Evolutionary conservation across 2,113 vertebrate species (phyloP).

Genomic region (Nanorana parkeri): DNA sequence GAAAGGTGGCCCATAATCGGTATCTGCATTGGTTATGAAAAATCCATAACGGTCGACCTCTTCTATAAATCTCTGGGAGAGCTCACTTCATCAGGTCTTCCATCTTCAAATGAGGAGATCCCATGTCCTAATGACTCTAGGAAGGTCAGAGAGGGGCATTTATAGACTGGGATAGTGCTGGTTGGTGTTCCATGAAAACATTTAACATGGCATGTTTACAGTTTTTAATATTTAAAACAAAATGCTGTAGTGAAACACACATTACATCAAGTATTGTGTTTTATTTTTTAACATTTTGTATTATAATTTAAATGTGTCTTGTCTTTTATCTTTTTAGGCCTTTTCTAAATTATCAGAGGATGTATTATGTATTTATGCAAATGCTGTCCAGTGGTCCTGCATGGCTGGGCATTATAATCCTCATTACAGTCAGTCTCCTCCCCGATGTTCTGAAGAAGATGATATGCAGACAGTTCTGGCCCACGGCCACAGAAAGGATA

Average conservation of each 20-base stretch:
- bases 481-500: constrained; percentile 89
- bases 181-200: not conserved
- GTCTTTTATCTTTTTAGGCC: constrained; percentile 76
- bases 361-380: constrained; percentile 98
- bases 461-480: constrained; percentile 89
- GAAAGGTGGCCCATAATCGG: too few relatives aligned
- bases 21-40: too few relatives aligned
- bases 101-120: too few relatives aligned
- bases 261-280: not conserved
- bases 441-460: constrained; percentile 95
- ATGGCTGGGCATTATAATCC: constrained; percentile 91
- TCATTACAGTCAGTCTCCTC: constrained; percentile 89
- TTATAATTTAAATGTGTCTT: not conserved
- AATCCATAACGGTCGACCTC: too few relatives aligned
- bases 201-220: not conserved
- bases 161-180: not conserved
- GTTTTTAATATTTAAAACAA: not conserved
- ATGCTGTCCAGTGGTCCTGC: constrained; percentile 95
- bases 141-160: too few relatives aligned
- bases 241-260: too few relatives aligned
- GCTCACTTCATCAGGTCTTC: too few relatives aligned
- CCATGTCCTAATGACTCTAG: too few relatives aligned
- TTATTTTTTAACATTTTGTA: constrained; percentile 10
- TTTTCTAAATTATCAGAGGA: constrained; percentile 97
- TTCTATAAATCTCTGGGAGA: too few relatives aligned